Base-by-base conservation (phyloP, 2,797 vertebrate genomes). In the Dipus sagitta region DNA sequence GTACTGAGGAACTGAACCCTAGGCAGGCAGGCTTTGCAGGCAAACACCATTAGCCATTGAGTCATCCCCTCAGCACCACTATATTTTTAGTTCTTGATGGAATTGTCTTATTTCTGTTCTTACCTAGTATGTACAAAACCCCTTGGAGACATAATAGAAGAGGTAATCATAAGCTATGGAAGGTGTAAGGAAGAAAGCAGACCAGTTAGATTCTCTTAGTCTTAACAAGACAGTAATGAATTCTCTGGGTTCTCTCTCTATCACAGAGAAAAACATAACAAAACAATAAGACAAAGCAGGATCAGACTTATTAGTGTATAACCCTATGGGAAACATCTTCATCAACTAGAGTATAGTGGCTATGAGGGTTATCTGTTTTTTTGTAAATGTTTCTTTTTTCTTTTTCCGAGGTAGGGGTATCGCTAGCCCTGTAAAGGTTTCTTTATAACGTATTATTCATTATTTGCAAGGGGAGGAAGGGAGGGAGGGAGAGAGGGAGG, bases 1-100 rank as follows among this genome's bases (percentile, higher is more conserved):
- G 54, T 54, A 54, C 54, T 54, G 54, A 15, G 54, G 54, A 54
- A 54, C 13, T 54, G 54, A 12, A 54, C 54, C 54, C 54, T 54
- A 54, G 54, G 54, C 54, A 54, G 54, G 54, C 54, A 54, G 54
- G 54, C 54, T 54, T 54, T 54, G 54, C 6, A 54, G 9, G 42
- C 42, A 47, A 47, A 47, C 42, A 47, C 42, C 42, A 6, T 47
- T 47, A 47, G 13, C 54, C 54, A 54, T 12, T 54, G 3, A 54
- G 54, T 12, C 54, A 54, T 14, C 14, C 13, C 54, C 54, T 12
- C 14, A 54, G 54, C 54, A 1, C 9, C 13, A 12, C 68, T 21
- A 86, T 26, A 90, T 64, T 70, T 62, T 74, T 92, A 60, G 20
- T 80, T 85, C 47, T 92, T 74, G 64, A 82, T 18, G 30, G 15